Conservation (phyloP, 2,113 vertebrate species). For the Oncorhynchus kisutch region DNA sequence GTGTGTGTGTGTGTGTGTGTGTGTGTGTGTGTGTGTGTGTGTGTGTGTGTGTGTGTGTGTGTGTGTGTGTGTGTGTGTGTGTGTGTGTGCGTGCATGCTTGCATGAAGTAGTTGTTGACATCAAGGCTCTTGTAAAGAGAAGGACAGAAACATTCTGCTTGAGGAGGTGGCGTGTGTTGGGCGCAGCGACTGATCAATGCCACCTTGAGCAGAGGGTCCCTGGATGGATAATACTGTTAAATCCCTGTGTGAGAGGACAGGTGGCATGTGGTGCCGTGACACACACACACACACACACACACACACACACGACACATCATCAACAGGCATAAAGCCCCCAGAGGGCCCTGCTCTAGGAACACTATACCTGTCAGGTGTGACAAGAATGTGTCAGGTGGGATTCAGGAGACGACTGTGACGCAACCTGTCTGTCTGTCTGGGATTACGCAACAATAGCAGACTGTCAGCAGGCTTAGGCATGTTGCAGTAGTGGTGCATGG, state of each 20-base stretch:
- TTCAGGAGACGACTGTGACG: not conserved
- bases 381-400: constrained; percentile 6
- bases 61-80: not conserved
- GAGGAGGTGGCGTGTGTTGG: not conserved
- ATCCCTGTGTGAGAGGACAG: constrained; percentile 1
- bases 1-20: not conserved
- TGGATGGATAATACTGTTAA: not conserved
- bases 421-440: too few relatives aligned
- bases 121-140: too few relatives aligned
- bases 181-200: not conserved
- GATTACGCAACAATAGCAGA: too few relatives aligned
- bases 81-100: not conserved
- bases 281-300: too few relatives aligned
- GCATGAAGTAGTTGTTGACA: not conserved
- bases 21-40: not conserved
- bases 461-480: too few relatives aligned
- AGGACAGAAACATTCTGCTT: too few relatives aligned
- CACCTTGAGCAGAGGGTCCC: not conserved
- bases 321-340: not conserved
- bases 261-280: not conserved
- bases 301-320: not conserved
- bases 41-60: not conserved
- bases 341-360: not conserved
- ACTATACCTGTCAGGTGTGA: not conserved
- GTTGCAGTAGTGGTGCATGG: too few relatives aligned